Base-by-base conservation (phyloP, 2,888 invertebrate species). In the Acanthococcus lagerstroemiae region DNA sequence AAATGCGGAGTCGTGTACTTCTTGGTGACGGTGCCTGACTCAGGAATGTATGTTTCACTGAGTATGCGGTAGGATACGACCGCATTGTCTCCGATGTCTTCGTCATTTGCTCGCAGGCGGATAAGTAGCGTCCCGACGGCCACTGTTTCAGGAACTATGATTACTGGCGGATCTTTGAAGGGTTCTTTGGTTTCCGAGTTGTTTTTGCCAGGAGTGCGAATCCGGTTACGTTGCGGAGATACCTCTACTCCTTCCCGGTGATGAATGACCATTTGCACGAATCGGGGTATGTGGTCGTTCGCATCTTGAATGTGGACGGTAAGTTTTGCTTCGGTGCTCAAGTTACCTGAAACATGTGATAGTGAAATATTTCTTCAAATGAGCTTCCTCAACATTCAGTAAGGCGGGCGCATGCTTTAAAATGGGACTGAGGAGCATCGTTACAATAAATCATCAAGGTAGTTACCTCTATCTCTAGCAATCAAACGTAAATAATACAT, bases 231-330 rank as follows among this genome's bases (percentile, higher is more conserved):
- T 7, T 27, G 45, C 9, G 56, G 27, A 0, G 68, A 52, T 25
- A 72, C 68, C 45, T 71, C 69, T n/a, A 87, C 78, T 7, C 82
- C 83, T 70, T 85, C 83, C 65, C 85, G 84, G 58, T 84, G 80
- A 4, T 85, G 83, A 44, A 90, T 82, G 0, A 83, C 79, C 71
- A 90, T 83, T 73, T 87, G 83, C 65, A 82, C 82, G 71, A 87
- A 88, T 58, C 79, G 78, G 0, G 90, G 90, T 15, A 82, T 74
- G 74, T 90, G 90, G 73, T 92, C 92, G 73, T 93, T 93, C 73
- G 85, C 85, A 74, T 93, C 93, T 4, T 84, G 80, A 24, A 92
- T 77, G 0, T 78, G 79, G 52, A 93, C 83, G 1, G 81, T 83
- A 7, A 93, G 74, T 72, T 84, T 83, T 0, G 87, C 85, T 74